phyloP scores from a whole-genome alignment of 2,888 invertebrate genomes.

The Panopea generosa region DNA sequence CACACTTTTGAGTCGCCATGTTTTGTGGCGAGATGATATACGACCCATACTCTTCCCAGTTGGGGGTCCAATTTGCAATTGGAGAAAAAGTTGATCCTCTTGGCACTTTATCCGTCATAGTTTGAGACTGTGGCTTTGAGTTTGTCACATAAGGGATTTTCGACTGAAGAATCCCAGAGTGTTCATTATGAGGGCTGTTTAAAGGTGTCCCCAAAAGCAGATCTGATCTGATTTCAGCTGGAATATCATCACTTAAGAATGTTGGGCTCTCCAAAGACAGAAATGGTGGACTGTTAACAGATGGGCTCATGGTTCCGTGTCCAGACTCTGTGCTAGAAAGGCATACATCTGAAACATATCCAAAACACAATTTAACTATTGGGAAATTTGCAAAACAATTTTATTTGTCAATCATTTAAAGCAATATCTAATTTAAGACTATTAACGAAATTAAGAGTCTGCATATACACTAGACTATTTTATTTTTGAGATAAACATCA shows the following conservation, averaged over 20 bases:
- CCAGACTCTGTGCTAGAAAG: background rate
- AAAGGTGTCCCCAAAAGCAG: background rate
- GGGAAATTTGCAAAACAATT: no score
- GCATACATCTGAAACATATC: slow-evolving; percentile 12
- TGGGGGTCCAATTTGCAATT: slow-evolving; percentile 49
- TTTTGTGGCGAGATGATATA: slow-evolving; percentile 52
- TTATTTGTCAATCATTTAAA: no score
- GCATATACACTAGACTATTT: no score
- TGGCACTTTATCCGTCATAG: background rate
- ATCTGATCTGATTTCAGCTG: background rate
- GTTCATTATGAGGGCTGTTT: background rate
- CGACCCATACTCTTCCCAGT: slow-evolving; percentile 55
- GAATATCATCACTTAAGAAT: no score
- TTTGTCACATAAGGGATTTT: no score
- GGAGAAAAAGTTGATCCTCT: slow-evolving; percentile 29
- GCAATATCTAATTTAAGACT: no score
- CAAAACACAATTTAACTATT: no score
- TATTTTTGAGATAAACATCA: no score
- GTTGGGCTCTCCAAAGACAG: background rate
- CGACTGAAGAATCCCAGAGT: no score
- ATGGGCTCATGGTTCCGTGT: background rate
- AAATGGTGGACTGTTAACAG: background rate
- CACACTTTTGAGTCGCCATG: slow-evolving; percentile 27
- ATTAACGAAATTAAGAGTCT: no score
- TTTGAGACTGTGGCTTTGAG: background rate